Percentiles rank a stretch among this genome's conserved stretches.
Conservation (phyloP, 2,797 vertebrate genomes). For the Pangasius djambal region DNA sequence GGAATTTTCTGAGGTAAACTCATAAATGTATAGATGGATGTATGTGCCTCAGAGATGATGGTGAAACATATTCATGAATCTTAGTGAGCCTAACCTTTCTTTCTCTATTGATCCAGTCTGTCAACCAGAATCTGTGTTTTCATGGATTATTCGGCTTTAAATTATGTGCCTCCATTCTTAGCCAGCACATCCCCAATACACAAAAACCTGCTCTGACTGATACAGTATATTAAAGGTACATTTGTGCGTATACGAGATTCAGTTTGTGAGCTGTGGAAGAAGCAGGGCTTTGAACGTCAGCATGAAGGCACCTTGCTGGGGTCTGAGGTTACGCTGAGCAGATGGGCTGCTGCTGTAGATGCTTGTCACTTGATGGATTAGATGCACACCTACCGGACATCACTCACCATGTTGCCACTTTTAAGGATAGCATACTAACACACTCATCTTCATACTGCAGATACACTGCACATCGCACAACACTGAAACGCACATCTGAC, state of each 20-base stretch:
- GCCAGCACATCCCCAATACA: neutral
- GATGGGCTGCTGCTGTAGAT: constrained; percentile 38
- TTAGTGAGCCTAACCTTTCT: neutral
- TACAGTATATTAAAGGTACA: neutral
- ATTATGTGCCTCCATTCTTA: neutral
- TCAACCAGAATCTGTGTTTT: neutral
- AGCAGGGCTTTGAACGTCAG: constrained; percentile 1
- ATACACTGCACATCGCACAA: neutral
- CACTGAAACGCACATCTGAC: neutral
- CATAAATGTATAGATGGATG: constrained; percentile 16
- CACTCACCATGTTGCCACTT: constrained; percentile 23
- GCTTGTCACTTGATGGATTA: constrained; percentile 30
- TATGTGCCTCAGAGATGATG: constrained; percentile 29
- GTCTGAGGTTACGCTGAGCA: constrained; percentile 45
- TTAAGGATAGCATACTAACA: neutral
- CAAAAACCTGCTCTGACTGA: neutral
- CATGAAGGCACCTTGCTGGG: constrained; percentile 9
- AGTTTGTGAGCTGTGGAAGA: neutral
- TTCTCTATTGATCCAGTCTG: neutral
- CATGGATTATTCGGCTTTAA: neutral
- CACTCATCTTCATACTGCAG: neutral
- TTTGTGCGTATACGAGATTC: neutral
- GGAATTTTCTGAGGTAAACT: neutral
- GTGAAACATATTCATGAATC: constrained; percentile 23
- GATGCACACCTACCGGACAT: neutral